Conservation (phyloP, 2,888 invertebrate genomes). For the Xanthorhoe spadicearia region DNA sequence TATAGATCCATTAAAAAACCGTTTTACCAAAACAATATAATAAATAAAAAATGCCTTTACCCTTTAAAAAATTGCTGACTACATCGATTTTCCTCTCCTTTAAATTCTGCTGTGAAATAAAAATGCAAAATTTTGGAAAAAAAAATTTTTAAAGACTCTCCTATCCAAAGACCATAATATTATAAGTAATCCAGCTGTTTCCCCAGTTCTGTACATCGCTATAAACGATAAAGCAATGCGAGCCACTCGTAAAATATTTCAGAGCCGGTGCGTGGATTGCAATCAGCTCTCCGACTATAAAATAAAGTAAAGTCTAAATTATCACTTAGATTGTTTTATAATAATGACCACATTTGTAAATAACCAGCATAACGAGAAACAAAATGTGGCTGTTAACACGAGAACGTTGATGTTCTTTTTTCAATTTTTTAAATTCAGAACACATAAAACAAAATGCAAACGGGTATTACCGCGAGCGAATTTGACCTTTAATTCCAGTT, state of each 20-base stretch:
- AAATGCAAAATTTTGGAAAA: too few species aligned
- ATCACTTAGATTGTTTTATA: neutral
- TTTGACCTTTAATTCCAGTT: too few species aligned
- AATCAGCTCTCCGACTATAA: slow-evolving; percentile 25
- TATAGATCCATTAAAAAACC: too few species aligned
- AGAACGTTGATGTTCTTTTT: neutral
- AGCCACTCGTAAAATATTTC: slow-evolving; percentile 35
- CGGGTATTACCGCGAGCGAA: too few species aligned
- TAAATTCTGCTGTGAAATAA: too few species aligned
- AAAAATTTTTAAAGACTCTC: too few species aligned
- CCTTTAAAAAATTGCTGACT: too few species aligned
- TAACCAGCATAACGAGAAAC: neutral
- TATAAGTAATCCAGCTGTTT: slow-evolving; percentile 1
- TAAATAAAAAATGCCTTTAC: too few species aligned
- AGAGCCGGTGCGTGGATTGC: slow-evolving; percentile 31
- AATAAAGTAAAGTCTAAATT: slow-evolving; percentile 13
- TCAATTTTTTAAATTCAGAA: neutral
- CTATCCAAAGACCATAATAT: too few species aligned
- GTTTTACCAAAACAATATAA: too few species aligned
- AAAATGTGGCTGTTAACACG: neutral
- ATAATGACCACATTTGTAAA: neutral
- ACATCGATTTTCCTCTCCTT: too few species aligned
- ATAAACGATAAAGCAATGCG: slow-evolving; percentile 29
- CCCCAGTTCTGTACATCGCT: slow-evolving; percentile 4
- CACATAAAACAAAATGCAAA: too few species aligned